These are phyloP conservation scores for Marcusenius ussheri DNA, from an alignment of 2,113 vertebrate species.

Conservation along the genomic window DNA sequence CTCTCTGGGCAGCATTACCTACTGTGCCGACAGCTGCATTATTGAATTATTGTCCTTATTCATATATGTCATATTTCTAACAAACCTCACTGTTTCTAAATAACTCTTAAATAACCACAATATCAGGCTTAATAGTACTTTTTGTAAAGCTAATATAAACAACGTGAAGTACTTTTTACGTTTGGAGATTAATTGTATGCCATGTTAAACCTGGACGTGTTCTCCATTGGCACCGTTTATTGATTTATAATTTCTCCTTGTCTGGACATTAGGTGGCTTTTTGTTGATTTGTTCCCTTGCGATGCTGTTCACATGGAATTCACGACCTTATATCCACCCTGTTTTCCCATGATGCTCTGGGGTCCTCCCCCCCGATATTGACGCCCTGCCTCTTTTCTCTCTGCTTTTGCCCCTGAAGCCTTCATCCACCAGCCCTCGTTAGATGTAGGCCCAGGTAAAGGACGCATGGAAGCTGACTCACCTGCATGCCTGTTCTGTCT, in stretches of 20 bases:
- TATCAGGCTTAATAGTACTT: background rate
- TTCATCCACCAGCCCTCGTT: conserved; percentile 65
- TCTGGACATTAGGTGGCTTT: background rate
- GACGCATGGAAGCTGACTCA: conserved; percentile 21
- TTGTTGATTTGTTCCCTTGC: background rate
- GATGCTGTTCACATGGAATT: background rate
- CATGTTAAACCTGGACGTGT: background rate
- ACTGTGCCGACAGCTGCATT: background rate
- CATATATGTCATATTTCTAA: background rate
- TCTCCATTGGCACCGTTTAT: background rate
- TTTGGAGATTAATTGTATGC: background rate
- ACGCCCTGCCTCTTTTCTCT: conserved; percentile 63
- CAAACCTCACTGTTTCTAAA: background rate
- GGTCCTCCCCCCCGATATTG: background rate
- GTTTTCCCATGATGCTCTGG: background rate
- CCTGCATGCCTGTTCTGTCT: background rate
- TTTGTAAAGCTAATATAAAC: background rate
- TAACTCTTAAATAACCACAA: background rate
- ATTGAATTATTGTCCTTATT: background rate
- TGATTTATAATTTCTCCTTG: background rate
- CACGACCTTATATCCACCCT: background rate
- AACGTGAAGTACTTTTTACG: background rate
- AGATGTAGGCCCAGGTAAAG: conserved; percentile 74
- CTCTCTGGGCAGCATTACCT: background rate
- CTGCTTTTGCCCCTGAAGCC: conserved; percentile 65